Base-by-base conservation (phyloP, 2,888 invertebrate species). In the Oscheius onirici region DNA sequence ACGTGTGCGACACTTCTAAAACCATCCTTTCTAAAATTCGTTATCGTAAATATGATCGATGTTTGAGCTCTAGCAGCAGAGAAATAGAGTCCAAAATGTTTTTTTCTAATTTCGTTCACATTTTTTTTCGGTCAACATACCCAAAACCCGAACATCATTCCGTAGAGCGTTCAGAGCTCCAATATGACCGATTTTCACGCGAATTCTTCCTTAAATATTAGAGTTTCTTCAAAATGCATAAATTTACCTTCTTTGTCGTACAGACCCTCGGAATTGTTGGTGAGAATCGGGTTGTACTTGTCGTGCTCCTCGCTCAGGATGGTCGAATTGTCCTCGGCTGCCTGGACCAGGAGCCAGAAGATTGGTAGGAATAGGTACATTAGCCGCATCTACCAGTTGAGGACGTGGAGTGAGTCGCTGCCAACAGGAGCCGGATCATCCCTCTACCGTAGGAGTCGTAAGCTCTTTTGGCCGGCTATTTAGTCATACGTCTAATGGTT, bases 101-200 rank as follows among this genome's bases (percentile, higher is more conserved):
- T 34, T 34, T 34, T 34, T 34, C 8, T 34, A 6, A 34, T 34
- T 8, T 34, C 34, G 34, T 34, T 6, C 34, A n/a, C n/a, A n/a
- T n/a, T n/a, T n/a, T n/a, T n/a, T n/a, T n/a, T n/a, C 8, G 8
- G 34, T 34, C 34, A 34, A 34, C 34, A 34, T 34, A 34, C 34
- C 34, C 34, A 34, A 34, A 3, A 34, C 49, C 10, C 49, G 17
- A 15, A 75, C 86, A 49, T 85, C 84, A 55, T 84, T 86, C 22
- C 85, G 78, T 70, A 86, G 76, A 17, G 82, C 86, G 67, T 82
- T 82, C 26, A 86, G 52, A 13, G 86, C 86, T 34, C 86, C 86
- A 57, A 86, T 86, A 60, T 86, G 86, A 1, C 86, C 86, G n/a
- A 85, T 66, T 54, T 75, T 77, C 13, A 85, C 22, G 13, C 79